These are phyloP conservation scores for Microcebus tavaratra DNA, from an alignment of 2,113 vertebrate genomes.

Conservation along the genomic window DNA sequence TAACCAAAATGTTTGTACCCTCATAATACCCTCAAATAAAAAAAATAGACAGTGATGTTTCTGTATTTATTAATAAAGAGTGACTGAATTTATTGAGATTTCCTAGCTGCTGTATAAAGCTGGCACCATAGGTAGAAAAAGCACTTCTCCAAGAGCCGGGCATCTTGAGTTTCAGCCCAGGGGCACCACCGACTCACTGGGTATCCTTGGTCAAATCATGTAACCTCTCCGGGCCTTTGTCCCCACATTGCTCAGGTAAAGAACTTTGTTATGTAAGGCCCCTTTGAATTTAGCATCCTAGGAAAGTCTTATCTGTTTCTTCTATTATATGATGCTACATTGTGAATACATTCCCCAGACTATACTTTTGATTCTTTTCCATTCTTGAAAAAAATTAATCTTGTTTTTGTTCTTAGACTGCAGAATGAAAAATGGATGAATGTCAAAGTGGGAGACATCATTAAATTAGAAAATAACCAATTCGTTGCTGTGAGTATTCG, in stretches of 20 bases:
- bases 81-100: background rate
- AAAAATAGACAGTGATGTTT: constrained; percentile 5
- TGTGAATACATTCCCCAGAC: background rate
- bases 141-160: background rate
- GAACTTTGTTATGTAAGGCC: background rate
- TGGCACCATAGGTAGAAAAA: background rate
- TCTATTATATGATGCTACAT: background rate
- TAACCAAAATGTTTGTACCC: too few relatives aligned
- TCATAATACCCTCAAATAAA: too few relatives aligned
- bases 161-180: background rate
- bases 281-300: background rate
- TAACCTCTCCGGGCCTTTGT: background rate
- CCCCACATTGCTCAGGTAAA: background rate
- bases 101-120: background rate
- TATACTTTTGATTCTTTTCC: background rate
- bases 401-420: constrained; percentile 71
- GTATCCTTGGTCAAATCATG: background rate
- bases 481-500: constrained; percentile 87
- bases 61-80: background rate
- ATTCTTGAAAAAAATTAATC: constrained; percentile 3
- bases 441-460: constrained; percentile 83
- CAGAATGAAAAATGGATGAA: constrained; percentile 87
- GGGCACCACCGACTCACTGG: background rate
- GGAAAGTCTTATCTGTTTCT: background rate
- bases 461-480: constrained; percentile 87